These are phyloP conservation scores for Drosophila kanapiae DNA, from an alignment of 1,140 invertebrate genomes.

Conservation along the genomic window DNA sequence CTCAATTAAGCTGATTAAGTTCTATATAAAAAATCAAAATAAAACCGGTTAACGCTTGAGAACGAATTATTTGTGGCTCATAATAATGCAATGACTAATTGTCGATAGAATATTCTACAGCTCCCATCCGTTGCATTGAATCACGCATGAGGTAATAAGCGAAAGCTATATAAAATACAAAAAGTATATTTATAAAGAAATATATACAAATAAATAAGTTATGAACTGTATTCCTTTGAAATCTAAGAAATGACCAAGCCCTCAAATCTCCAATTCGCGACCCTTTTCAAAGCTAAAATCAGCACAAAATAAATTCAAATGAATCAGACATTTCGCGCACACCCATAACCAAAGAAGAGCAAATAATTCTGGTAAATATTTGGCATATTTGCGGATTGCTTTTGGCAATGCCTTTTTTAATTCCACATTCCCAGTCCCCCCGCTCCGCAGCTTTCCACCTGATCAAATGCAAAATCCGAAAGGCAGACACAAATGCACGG, in stretches of 20 bases:
- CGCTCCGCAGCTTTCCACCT: constrained; percentile 3
- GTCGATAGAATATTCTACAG: neutral
- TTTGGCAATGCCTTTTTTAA: constrained; percentile 70
- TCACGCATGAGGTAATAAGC: neutral
- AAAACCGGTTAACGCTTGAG: neutral
- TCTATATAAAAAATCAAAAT: constrained; percentile 1
- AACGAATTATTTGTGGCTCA: neutral
- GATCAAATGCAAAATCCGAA: constrained; percentile 51
- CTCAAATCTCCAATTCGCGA: neutral
- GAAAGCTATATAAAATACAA: neutral
- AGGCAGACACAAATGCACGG: constrained; percentile 65
- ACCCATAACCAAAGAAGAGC: constrained; percentile 30
- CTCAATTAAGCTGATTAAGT: neutral
- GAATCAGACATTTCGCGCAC: constrained; percentile 54
- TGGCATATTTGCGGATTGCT: constrained; percentile 71
- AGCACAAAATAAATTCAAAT: constrained; percentile 17
- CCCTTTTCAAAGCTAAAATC: constrained; percentile 16
- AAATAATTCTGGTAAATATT: constrained; percentile 76
- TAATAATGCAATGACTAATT: constrained; percentile 7
- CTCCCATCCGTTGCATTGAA: neutral
- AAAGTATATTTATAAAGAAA: neutral
- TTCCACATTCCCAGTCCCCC: constrained; percentile 17
- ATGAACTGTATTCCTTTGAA: neutral
- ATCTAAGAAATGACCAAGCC: neutral
- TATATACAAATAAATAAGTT: neutral